phyloP scores from a whole-genome alignment of 2,888 invertebrate genomes.

The Keiferia lycopersicella region DNA sequence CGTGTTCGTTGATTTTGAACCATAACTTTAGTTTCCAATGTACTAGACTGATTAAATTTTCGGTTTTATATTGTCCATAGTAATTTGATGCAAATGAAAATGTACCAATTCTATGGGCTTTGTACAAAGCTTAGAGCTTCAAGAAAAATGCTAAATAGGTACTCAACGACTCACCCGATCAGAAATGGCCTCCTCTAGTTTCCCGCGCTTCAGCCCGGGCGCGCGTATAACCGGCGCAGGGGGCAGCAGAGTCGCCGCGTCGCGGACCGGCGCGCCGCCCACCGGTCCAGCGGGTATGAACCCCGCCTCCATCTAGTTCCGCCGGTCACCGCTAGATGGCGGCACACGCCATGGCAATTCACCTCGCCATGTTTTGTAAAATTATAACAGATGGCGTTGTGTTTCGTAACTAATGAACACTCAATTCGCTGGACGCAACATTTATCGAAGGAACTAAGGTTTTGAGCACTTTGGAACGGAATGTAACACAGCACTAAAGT shows the following conservation, averaged over 20 bases:
- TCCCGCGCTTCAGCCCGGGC: constrained; percentile 89
- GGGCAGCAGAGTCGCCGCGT: constrained; percentile 66
- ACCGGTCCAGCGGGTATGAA: constrained; percentile 65
- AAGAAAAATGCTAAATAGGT: too few relatives aligned
- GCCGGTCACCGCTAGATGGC: constrained; percentile 60
- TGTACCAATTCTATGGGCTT: too few relatives aligned
- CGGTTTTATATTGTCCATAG: too few relatives aligned
- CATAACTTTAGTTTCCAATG: too few relatives aligned
- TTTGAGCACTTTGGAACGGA: constrained; percentile 19
- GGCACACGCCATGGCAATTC: constrained; percentile 33
- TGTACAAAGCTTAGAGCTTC: too few relatives aligned
- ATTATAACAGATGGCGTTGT: background rate
- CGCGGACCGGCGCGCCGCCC: constrained; percentile 45
- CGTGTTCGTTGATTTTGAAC: too few relatives aligned
- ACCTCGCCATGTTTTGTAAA: background rate
- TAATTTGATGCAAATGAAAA: too few relatives aligned
- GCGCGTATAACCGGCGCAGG: constrained; percentile 86
- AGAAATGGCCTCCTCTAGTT: constrained; percentile 87
- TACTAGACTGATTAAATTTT: too few relatives aligned
- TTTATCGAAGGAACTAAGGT: constrained; percentile 9
- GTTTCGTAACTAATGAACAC: background rate
- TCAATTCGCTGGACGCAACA: constrained; percentile 16
- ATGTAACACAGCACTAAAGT: background rate
- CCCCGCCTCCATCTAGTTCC: constrained; percentile 72
- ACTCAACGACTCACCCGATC: constrained; percentile 84